phyloP scores from a whole-genome alignment of 2,888 invertebrate species.

The Lomographa bimaculata region DNA sequence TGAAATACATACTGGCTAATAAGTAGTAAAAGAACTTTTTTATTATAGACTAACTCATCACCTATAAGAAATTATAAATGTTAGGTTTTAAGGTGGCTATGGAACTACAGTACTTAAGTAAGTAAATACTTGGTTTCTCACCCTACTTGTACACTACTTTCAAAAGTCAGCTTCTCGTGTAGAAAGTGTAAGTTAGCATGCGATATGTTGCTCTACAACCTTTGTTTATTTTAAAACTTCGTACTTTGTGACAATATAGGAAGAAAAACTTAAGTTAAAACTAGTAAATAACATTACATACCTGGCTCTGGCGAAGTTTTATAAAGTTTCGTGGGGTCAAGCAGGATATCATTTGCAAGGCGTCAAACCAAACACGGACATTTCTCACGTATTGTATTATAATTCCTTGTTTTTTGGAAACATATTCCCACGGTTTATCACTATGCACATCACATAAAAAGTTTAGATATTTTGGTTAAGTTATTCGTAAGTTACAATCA shows the following conservation, averaged over 20 bases:
- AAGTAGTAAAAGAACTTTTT: too few species aligned
- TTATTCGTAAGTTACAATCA: slow-evolving; percentile 73
- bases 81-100: too few species aligned
- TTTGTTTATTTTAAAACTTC: too few species aligned
- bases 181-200: too few species aligned
- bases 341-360: slow-evolving; percentile 40
- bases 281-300: slow-evolving; percentile 35
- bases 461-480: slow-evolving; percentile 79
- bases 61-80: too few species aligned
- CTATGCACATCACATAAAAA: slow-evolving; percentile 71
- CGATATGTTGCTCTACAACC: too few species aligned
- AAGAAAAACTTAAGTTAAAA: neutral
- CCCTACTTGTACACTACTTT: too few species aligned
- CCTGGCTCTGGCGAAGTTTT: slow-evolving; percentile 30
- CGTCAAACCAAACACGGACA: slow-evolving; percentile 49
- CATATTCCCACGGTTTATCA: slow-evolving; percentile 62
- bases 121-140: too few species aligned
- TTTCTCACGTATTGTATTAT: slow-evolving; percentile 59
- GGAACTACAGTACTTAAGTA: too few species aligned
- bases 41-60: too few species aligned
- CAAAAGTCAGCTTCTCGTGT: too few species aligned
- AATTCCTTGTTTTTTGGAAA: slow-evolving; percentile 50
- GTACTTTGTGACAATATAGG: neutral
- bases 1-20: too few species aligned
- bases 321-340: slow-evolving; percentile 36